Percentiles rank a stretch among this genome's conserved stretches.
Conservation (phyloP, 2,113 vertebrate genomes). For the Polyodon spathula region DNA sequence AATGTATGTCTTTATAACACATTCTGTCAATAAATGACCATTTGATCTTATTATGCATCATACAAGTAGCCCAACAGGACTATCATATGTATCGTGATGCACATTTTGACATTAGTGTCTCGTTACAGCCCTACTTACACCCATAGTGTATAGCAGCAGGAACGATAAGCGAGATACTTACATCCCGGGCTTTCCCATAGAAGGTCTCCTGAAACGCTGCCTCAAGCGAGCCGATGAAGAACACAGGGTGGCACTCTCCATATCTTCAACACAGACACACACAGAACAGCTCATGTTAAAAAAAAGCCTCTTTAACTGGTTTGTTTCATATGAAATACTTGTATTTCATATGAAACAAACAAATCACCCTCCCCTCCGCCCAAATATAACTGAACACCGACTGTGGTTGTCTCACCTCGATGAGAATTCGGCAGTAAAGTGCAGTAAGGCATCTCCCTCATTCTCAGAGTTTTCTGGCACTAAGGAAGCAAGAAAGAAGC, state of each 20-base stretch:
- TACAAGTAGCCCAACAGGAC: too few relatives aligned
- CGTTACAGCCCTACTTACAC: not conserved
- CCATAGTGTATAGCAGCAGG: not conserved
- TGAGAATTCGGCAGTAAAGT: constrained; percentile 98
- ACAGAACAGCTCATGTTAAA: not conserved
- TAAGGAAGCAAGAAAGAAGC: constrained; percentile 36
- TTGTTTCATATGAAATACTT: too few relatives aligned
- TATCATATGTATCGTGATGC: too few relatives aligned
- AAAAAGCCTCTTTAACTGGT: not conserved
- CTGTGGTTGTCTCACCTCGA: constrained; percentile 68
- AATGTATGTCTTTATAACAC: too few relatives aligned
- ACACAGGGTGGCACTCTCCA: constrained; percentile 95
- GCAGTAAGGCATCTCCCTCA: constrained; percentile 96
- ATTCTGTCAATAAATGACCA: too few relatives aligned
- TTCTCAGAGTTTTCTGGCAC: constrained; percentile 98
- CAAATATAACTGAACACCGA: not conserved
- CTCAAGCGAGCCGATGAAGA: constrained; percentile 96
- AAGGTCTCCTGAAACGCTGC: constrained; percentile 98
- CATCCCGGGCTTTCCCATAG: constrained; percentile 97
- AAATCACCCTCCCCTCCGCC: too few relatives aligned
- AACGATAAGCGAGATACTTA: constrained; percentile 53
- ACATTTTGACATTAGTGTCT: too few relatives aligned
- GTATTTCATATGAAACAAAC: too few relatives aligned
- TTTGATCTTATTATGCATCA: too few relatives aligned
- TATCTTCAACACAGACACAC: constrained; percentile 61